Evolutionary conservation across 2,113 vertebrate genomes (phyloP).

Genomic region (Crotalus horridus): DNA sequence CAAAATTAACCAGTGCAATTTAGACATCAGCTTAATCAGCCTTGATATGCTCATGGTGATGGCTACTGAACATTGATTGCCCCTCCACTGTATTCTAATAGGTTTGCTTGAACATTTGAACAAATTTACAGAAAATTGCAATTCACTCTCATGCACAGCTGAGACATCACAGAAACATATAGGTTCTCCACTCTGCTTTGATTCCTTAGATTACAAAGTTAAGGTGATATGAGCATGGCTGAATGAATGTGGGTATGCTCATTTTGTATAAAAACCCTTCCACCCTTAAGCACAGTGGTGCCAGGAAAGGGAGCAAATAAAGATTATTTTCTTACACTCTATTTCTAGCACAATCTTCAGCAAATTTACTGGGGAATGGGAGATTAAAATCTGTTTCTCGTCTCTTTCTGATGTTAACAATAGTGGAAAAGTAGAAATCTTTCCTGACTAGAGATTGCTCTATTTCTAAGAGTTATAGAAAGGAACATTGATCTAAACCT

Average conservation of each 20-base stretch:
- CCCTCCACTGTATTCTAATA: conserved; percentile 12
- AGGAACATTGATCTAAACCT: neutral
- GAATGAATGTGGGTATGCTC: neutral
- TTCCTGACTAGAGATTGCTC: neutral
- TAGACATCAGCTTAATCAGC: conserved; percentile 4
- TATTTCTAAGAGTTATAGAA: neutral
- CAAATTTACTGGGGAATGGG: neutral
- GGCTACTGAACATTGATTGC: neutral
- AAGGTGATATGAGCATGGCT: neutral
- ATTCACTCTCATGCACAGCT: neutral
- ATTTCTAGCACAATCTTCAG: neutral
- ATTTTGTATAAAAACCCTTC: neutral
- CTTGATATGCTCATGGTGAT: conserved; percentile 25
- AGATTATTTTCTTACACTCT: neutral
- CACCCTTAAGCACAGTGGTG: neutral
- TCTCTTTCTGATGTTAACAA: neutral
- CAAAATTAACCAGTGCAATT: conserved; percentile 26
- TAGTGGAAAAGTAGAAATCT: neutral
- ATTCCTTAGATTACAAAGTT: conserved; percentile 23
- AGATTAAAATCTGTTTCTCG: neutral
- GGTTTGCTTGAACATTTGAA: conserved; percentile 5
- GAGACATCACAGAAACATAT: conserved; percentile 3
- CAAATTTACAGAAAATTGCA: neutral
- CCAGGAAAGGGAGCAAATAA: neutral
- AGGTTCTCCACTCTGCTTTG: neutral